Conservation (phyloP, 2,797 vertebrate species). For the Heterohyrax brucei region DNA sequence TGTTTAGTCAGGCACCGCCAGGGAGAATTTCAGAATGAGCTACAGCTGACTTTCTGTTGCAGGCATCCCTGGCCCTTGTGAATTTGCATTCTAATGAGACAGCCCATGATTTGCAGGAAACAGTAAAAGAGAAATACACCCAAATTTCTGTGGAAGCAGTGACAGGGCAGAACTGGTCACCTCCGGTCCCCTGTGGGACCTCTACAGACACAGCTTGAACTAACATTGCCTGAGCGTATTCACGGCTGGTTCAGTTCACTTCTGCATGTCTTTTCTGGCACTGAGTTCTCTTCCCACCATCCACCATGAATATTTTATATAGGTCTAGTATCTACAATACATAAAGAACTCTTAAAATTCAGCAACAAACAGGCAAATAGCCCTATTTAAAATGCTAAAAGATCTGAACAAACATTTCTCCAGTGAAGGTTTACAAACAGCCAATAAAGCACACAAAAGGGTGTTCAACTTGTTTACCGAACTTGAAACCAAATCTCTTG, state of each 20-base stretch:
- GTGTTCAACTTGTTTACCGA: too few relatives aligned
- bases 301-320: background rate
- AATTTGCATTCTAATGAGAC: background rate
- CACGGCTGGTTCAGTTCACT: background rate
- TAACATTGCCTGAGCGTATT: background rate
- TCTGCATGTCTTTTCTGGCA: background rate
- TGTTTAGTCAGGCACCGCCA: background rate
- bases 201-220: background rate
- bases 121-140: background rate
- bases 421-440: too few relatives aligned
- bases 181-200: background rate
- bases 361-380: too few relatives aligned
- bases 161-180: fast-evolving
- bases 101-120: background rate
- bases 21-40: constrained; percentile 9
- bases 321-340: too few relatives aligned
- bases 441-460: too few relatives aligned
- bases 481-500: too few relatives aligned
- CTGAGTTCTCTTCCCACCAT: background rate
- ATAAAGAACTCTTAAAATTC: too few relatives aligned
- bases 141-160: background rate
- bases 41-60: background rate
- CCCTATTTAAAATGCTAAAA: too few relatives aligned
- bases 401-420: too few relatives aligned
- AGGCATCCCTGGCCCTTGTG: background rate